These are phyloP conservation scores for Epsilonema sp. DNA, from an alignment of 2,888 invertebrate species.

Conservation along the genomic window DNA sequence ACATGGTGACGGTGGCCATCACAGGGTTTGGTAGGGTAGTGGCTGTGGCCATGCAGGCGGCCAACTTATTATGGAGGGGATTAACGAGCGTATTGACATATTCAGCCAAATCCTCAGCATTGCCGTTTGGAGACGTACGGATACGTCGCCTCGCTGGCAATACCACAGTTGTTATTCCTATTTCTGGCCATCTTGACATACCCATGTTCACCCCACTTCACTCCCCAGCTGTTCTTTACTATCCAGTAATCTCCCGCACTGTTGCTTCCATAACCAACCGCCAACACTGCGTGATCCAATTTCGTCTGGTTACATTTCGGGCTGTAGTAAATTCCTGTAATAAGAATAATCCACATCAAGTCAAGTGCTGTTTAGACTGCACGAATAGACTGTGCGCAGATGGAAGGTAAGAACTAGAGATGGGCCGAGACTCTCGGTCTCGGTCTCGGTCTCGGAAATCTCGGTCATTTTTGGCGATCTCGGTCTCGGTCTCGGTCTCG, in stretches of 20 bases:
- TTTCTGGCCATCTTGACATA: constrained; percentile 50
- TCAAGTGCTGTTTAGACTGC: too few species aligned
- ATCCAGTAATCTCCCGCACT: constrained; percentile 48
- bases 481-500: too few species aligned
- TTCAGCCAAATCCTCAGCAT: too few species aligned
- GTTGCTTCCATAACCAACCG: constrained; percentile 53
- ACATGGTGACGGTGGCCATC: too few species aligned
- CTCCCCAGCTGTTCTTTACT: constrained; percentile 72
- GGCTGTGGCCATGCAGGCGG: too few species aligned
- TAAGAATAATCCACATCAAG: background rate
- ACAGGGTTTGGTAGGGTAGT: too few species aligned
- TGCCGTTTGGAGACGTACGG: constrained; percentile 36
- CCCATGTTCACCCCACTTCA: constrained; percentile 62
- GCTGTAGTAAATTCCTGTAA: constrained; percentile 8
- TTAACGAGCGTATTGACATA: too few species aligned
- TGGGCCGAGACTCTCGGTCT: too few species aligned
- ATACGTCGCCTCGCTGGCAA: constrained; percentile 64
- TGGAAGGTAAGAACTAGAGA: background rate
- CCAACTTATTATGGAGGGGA: too few species aligned
- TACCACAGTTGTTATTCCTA: constrained; percentile 42
- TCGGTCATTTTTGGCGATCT: too few species aligned
- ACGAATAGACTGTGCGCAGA: too few species aligned
- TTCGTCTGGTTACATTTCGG: constrained; percentile 42
- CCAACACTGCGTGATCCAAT: constrained; percentile 65
- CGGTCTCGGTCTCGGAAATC: too few species aligned